Evolutionary conservation across 2,888 invertebrate species (phyloP).

Genomic region (Dusona sp.): DNA sequence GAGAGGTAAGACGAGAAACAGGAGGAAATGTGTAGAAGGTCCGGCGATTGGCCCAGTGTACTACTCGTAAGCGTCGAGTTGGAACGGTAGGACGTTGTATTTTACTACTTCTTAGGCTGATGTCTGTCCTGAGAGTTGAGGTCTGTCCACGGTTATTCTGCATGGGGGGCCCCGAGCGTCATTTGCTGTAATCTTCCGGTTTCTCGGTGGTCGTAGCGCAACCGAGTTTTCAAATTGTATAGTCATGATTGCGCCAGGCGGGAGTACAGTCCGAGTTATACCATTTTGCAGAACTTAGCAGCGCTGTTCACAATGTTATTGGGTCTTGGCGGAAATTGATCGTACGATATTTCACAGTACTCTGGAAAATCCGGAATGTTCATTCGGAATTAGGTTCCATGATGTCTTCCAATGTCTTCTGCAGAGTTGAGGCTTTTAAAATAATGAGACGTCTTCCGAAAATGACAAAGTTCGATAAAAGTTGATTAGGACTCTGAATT

Average conservation of each 20-base stretch:
- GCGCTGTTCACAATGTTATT: background rate
- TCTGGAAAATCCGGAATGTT: background rate
- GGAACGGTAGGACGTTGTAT: constrained; percentile 46
- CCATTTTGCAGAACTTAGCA: constrained; percentile 25
- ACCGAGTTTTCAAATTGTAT: constrained; percentile 63
- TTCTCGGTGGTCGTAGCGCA: constrained; percentile 65
- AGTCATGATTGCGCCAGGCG: constrained; percentile 59
- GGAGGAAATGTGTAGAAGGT: background rate
- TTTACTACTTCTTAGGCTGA: constrained; percentile 34
- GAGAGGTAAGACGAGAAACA: constrained; percentile 3
- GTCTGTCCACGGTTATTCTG: constrained; percentile 29
- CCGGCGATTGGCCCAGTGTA: constrained; percentile 38
- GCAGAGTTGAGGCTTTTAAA: background rate
- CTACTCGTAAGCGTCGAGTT: constrained; percentile 33
- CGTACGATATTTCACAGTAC: background rate
- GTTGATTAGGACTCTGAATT: background rate
- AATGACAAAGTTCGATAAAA: background rate
- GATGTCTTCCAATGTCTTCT: background rate
- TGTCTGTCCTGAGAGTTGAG: constrained; percentile 24
- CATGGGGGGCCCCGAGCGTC: constrained; percentile 66
- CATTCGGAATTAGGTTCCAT: background rate
- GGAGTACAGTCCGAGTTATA: constrained; percentile 9
- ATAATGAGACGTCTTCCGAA: background rate
- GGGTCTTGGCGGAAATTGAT: background rate
- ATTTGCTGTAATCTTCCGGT: constrained; percentile 68